Conservation (phyloP, 2,888 invertebrate genomes). For the Chymomyza caudatula region DNA sequence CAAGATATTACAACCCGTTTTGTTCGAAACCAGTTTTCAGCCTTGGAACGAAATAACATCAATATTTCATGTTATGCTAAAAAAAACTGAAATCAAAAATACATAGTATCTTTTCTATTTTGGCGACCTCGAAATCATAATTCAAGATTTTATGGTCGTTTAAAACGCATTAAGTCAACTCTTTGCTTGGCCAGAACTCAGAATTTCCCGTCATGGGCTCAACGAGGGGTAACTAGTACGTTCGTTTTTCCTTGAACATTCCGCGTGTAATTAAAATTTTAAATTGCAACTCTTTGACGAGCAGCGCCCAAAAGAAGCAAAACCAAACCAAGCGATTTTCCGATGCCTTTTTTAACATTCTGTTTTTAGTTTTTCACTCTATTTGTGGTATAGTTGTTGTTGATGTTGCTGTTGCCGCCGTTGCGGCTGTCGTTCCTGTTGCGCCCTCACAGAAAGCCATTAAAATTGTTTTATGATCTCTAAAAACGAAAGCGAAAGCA, state of each 20-base stretch:
- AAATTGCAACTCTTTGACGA: constrained; percentile 69
- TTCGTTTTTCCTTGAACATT: constrained; percentile 59
- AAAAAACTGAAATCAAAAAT: neutral
- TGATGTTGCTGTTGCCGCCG: too few species aligned
- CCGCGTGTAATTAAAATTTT: constrained; percentile 57
- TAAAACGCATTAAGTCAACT: constrained; percentile 59
- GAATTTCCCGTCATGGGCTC: constrained; percentile 9
- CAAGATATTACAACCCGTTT: neutral
- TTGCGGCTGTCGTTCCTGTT: constrained; percentile 1
- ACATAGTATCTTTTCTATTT: constrained; percentile 11
- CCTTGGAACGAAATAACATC: neutral
- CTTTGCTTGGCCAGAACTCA: constrained; percentile 19
- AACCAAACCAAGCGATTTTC: constrained; percentile 21
- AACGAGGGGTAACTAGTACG: constrained; percentile 34
- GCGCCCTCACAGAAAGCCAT: constrained; percentile 32
- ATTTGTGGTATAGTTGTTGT: constrained; percentile 44
- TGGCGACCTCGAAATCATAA: constrained; percentile 63
- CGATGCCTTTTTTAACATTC: constrained; percentile 9
- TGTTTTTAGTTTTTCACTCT: constrained; percentile 55
- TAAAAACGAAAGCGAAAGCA: constrained; percentile 54
- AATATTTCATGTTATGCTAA: neutral
- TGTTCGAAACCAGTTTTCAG: neutral
- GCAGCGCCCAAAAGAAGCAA: constrained; percentile 19
- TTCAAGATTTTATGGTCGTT: constrained; percentile 52
- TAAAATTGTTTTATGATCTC: constrained; percentile 63